These are phyloP conservation scores for Teleogryllus oceanicus DNA, from an alignment of 2,888 invertebrate genomes.

Conservation along the genomic window DNA sequence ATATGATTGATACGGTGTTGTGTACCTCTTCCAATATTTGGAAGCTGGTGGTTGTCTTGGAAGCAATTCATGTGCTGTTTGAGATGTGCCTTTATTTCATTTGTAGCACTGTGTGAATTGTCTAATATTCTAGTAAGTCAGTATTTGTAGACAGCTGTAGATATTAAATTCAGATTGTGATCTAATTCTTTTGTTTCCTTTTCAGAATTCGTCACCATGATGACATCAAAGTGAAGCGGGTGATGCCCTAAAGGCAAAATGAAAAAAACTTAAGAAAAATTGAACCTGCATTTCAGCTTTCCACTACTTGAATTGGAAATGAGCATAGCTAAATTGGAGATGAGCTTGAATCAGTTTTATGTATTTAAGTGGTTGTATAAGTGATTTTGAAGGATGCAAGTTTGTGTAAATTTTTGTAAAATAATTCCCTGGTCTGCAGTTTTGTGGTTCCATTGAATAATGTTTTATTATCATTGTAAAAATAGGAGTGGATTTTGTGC, in stretches of 20 bases:
- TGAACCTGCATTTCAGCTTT: constrained; percentile 44
- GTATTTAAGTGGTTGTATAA: constrained; percentile 39
- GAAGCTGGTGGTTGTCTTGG: neutral
- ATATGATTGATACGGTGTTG: too few relatives aligned
- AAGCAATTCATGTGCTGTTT: neutral
- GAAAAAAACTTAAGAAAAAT: constrained; percentile 38
- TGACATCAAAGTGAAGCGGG: constrained; percentile 90
- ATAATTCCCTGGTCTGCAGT: constrained; percentile 37
- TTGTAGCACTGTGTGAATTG: constrained; percentile 21
- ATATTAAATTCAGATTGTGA: neutral
- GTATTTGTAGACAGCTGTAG: neutral
- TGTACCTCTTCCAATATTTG: neutral
- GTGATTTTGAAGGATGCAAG: constrained; percentile 36
- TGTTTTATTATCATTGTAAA: constrained; percentile 39
- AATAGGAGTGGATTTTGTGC: constrained; percentile 39
- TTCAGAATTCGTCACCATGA: constrained; percentile 97
- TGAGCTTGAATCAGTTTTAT: constrained; percentile 39
- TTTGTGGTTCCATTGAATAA: constrained; percentile 39
- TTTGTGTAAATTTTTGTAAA: constrained; percentile 38
- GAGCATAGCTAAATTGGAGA: constrained; percentile 40
- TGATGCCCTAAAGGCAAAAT: constrained; percentile 39
- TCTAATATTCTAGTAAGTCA: neutral
- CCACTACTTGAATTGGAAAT: constrained; percentile 41
- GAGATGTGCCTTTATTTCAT: constrained; percentile 20
- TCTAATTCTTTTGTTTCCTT: constrained; percentile 43